These are phyloP conservation scores for Sebastes cheni DNA, from an alignment of 2,797 vertebrate species.

Conservation along the genomic window DNA sequence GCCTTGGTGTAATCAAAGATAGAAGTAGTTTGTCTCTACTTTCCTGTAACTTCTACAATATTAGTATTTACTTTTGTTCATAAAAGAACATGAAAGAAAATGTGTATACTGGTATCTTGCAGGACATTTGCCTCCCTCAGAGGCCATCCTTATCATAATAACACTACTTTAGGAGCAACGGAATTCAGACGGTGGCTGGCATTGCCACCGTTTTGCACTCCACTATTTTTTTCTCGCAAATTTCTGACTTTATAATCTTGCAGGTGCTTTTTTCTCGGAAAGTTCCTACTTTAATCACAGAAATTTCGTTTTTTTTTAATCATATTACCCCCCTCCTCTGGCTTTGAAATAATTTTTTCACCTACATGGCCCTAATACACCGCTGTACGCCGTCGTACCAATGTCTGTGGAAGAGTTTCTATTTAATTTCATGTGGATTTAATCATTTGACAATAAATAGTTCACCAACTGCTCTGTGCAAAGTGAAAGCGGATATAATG, in stretches of 20 bases:
- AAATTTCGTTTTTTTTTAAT: neutral
- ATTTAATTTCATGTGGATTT: slow-evolving; percentile 32
- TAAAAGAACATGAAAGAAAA: too few relatives aligned
- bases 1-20: too few relatives aligned
- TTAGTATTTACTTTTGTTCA: too few relatives aligned
- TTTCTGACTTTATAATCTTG: neutral
- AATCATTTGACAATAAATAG: slow-evolving; percentile 51
- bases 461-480: slow-evolving; percentile 10
- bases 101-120: too few relatives aligned
- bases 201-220: fast-evolving
- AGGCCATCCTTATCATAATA: neutral
- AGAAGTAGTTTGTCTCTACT: too few relatives aligned
- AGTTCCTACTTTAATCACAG: neutral
- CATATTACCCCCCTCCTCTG: neutral
- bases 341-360: neutral
- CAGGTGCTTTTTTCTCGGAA: neutral
- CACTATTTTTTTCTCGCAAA: neutral
- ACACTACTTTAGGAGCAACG: fast-evolving
- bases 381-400: neutral
- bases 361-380: neutral
- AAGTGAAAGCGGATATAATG: slow-evolving; percentile 22
- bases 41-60: too few relatives aligned
- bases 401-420: neutral
- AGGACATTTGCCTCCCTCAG: too few relatives aligned
- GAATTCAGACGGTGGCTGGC: fast-evolving